These are phyloP conservation scores for Muntiacus reevesi DNA, from an alignment of 2,113 vertebrate species.

Conservation along the genomic window DNA sequence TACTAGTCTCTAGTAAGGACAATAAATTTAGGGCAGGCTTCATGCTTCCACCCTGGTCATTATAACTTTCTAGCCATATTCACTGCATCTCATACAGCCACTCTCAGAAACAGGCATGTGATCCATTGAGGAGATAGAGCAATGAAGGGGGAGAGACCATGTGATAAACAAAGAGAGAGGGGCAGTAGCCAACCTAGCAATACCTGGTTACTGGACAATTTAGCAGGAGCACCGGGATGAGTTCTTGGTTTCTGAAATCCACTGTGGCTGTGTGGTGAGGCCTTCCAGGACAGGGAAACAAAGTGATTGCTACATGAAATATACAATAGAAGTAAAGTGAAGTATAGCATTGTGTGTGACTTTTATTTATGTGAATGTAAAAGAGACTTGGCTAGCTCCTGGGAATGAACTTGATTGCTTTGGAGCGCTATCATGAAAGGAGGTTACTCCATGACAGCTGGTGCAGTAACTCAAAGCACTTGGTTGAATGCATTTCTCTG, in stretches of 20 bases:
- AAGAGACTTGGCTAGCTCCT: slow-evolving; percentile 22
- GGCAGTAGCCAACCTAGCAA: background rate
- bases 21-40: background rate
- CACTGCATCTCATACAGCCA: background rate
- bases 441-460: background rate
- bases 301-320: background rate
- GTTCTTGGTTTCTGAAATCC: background rate
- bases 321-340: background rate
- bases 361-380: slow-evolving; percentile 19
- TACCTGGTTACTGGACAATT: background rate
- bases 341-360: background rate
- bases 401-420: background rate
- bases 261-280: background rate
- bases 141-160: background rate
- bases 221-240: background rate
- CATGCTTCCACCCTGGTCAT: background rate
- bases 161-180: background rate
- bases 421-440: background rate
- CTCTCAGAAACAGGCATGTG: background rate
- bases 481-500: background rate
- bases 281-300: background rate
- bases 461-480: background rate
- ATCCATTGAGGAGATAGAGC: background rate
- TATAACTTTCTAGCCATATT: background rate
- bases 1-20: background rate